Evolutionary conservation across 2,797 vertebrate genomes (phyloP).

Genomic region (Sylvilagus floridanus): DNA sequence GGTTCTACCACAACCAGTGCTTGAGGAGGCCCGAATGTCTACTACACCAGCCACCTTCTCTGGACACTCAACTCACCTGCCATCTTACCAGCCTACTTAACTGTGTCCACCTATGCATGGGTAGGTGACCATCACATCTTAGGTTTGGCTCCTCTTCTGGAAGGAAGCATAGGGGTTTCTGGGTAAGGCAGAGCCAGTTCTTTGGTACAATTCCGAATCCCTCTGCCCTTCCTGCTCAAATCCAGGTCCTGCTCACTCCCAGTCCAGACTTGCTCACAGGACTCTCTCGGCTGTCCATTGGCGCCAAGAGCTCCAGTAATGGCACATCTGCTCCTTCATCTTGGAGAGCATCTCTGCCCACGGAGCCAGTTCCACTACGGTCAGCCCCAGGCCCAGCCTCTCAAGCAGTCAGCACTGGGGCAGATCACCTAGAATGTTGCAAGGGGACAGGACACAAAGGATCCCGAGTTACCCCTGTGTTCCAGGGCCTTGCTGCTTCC

Average conservation of each 20-base stretch:
- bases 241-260: background rate
- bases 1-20: background rate
- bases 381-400: background rate
- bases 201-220: background rate
- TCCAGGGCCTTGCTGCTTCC: background rate
- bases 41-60: background rate
- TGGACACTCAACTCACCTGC: background rate
- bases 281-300: background rate
- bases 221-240: background rate
- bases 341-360: background rate
- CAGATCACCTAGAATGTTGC: background rate
- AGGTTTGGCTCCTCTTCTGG: background rate
- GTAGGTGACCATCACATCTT: background rate
- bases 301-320: background rate
- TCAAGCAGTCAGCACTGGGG: background rate
- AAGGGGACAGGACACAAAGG: background rate
- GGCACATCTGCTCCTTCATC: background rate
- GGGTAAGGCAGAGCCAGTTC: background rate
- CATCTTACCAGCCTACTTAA: background rate
- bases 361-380: background rate
- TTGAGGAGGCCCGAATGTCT: background rate
- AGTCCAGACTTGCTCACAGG: background rate
- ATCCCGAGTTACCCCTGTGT: background rate
- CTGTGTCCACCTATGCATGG: background rate
- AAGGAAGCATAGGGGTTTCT: background rate